Percentiles rank a stretch among this genome's conserved stretches.
Conservation (phyloP, 2,113 vertebrate species). For the Rhinolophus sinicus region DNA sequence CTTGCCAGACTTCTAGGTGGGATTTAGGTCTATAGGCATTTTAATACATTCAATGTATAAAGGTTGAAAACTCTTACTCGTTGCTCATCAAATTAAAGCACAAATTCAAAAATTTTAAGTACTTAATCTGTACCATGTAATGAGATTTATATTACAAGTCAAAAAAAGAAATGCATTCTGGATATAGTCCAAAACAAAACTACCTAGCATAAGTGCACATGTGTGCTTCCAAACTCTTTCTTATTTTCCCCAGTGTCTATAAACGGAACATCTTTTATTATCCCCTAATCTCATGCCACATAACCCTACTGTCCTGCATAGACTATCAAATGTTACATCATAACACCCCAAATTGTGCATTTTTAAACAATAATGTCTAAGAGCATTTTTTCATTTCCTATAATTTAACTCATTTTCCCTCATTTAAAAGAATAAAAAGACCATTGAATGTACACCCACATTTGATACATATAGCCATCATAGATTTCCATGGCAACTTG, state of each 20-base stretch:
- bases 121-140: constrained; percentile 72
- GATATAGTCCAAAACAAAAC: constrained; percentile 59
- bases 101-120: constrained; percentile 75
- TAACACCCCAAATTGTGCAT: background rate
- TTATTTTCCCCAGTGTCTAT: background rate
- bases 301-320: background rate
- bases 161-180: constrained; percentile 52
- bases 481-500: constrained; percentile 67
- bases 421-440: constrained; percentile 32
- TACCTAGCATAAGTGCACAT: background rate
- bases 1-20: constrained; percentile 52
- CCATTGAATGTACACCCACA: constrained; percentile 32
- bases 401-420: background rate
- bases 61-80: constrained; percentile 75
- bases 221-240: background rate
- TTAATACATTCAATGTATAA: constrained; percentile 71
- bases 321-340: background rate
- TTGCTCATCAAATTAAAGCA: constrained; percentile 69
- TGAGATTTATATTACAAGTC: constrained; percentile 70
- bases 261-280: background rate
- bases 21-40: constrained; percentile 58
- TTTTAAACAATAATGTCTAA: constrained; percentile 32
- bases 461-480: background rate
- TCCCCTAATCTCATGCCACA: background rate
- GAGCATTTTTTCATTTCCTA: background rate